Conservation (phyloP, 2,888 invertebrate species). For the Hirtodrosophila confusa region DNA sequence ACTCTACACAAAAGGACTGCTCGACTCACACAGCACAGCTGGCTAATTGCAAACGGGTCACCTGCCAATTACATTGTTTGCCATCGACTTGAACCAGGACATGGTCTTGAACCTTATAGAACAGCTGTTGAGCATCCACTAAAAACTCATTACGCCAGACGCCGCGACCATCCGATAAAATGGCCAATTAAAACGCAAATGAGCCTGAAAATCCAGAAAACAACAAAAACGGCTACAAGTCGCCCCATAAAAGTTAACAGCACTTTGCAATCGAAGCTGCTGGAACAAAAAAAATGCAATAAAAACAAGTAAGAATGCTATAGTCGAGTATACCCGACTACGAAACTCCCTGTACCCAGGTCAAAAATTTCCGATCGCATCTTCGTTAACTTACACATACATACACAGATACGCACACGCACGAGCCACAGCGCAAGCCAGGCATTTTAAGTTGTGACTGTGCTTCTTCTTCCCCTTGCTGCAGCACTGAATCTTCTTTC, state of each 20-base stretch:
- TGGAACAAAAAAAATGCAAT: constrained; percentile 10
- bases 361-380: no score
- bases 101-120: constrained; percentile 12
- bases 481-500: no score
- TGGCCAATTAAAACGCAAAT: constrained; percentile 57
- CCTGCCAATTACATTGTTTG: constrained; percentile 46
- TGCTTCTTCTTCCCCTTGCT: no score
- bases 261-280: constrained; percentile 34
- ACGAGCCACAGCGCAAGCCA: no score
- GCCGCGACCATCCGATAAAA: constrained; percentile 48
- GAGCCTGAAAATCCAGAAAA: constrained; percentile 33
- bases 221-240: constrained; percentile 20
- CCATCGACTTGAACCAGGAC: constrained; percentile 13
- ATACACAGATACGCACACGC: no score
- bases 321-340: no score
- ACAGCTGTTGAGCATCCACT: constrained; percentile 30
- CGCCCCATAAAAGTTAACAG: constrained; percentile 42
- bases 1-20: constrained; percentile 14
- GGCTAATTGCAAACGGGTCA: constrained; percentile 25
- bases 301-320: not conserved
- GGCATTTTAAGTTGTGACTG: no score
- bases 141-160: constrained; percentile 31
- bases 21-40: constrained; percentile 1
- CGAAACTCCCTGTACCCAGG: no score
- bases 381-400: no score